Percentiles rank a stretch among this genome's conserved stretches.
phyloP scores from a whole-genome alignment of 2,113 vertebrate species.

The Sinocyclocheilus anophthalmus region DNA sequence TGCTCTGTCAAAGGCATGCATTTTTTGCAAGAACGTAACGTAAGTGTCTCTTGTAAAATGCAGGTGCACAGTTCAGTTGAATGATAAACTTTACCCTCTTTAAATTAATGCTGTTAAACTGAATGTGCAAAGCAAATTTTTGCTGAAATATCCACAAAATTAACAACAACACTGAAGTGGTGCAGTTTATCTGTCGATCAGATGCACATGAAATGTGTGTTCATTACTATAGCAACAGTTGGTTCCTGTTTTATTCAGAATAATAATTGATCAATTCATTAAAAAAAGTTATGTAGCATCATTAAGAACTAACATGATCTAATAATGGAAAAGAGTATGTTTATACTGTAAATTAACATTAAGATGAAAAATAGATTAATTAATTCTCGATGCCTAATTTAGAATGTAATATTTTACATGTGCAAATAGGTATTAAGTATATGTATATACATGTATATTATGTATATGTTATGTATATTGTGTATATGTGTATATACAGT shows the following conservation, averaged over 20 bases:
- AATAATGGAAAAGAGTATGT: not conserved
- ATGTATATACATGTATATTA: too few species aligned
- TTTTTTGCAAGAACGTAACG: too few species aligned
- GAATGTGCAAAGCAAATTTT: not conserved
- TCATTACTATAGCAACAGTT: not conserved
- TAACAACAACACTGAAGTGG: not conserved
- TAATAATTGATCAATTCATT: not conserved
- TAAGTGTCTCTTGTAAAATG: too few species aligned
- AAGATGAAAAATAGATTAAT: too few species aligned
- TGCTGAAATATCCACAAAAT: not conserved
- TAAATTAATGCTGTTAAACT: not conserved
- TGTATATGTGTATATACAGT: too few species aligned
- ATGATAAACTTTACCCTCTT: too few species aligned
- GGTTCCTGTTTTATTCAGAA: not conserved
- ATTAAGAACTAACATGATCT: not conserved
- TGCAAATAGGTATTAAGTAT: too few species aligned
- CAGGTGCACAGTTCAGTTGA: too few species aligned
- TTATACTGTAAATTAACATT: not conserved
- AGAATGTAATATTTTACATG: not conserved
- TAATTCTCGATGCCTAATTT: not conserved
- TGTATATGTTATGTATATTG: too few species aligned
- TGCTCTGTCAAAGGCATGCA: too few species aligned
- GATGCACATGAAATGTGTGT: not conserved
- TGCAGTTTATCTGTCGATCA: not conserved
- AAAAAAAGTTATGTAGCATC: not conserved